These are phyloP conservation scores for Nomada goodeniana DNA, from an alignment of 2,888 invertebrate species.

Conservation along the genomic window DNA sequence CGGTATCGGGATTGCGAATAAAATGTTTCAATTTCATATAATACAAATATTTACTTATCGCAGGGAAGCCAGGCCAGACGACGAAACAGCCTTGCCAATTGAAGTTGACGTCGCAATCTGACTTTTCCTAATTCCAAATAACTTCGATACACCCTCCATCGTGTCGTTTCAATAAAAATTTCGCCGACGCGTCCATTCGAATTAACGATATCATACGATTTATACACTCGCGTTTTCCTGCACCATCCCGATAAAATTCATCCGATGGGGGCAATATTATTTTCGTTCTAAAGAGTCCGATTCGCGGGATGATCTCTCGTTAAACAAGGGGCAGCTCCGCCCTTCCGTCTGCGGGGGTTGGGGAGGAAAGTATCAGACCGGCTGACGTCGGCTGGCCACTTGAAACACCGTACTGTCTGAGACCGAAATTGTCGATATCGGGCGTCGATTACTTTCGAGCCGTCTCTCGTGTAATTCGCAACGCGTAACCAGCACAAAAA, in stretches of 20 bases:
- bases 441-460: constrained; percentile 30
- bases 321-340: constrained; percentile 35
- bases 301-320: constrained; percentile 34
- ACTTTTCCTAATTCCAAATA: not conserved
- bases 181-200: constrained; percentile 38
- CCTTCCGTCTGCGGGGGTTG: not conserved
- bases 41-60: too few relatives aligned
- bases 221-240: constrained; percentile 10
- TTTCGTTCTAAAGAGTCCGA: constrained; percentile 34
- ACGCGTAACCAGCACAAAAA: constrained; percentile 39
- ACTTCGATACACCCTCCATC: not conserved
- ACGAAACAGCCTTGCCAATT: too few relatives aligned
- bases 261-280: constrained; percentile 40
- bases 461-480: constrained; percentile 28
- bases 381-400: constrained; percentile 34
- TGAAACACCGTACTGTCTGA: constrained; percentile 54
- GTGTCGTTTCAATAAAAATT: constrained; percentile 32
- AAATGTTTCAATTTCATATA: too few relatives aligned
- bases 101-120: too few relatives aligned
- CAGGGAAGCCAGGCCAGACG: too few relatives aligned
- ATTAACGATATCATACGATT: constrained; percentile 38
- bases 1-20: too few relatives aligned
- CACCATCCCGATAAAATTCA: constrained; percentile 23
- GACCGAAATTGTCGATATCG: constrained; percentile 57
- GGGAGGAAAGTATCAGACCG: constrained; percentile 21